Base-by-base conservation (phyloP, 1,140 invertebrate species). In the Acromyrmex echinatior region DNA sequence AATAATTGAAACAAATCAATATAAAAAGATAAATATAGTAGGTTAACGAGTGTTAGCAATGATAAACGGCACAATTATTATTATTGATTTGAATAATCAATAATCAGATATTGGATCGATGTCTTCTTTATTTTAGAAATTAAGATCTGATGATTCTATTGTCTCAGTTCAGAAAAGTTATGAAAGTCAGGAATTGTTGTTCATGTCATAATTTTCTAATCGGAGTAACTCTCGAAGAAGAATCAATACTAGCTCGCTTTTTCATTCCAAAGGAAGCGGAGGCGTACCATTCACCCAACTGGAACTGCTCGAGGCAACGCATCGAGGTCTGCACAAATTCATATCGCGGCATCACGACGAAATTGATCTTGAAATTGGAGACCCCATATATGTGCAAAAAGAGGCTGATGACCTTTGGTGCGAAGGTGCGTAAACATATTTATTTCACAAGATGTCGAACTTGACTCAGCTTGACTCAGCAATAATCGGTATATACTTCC, bases 321-420 rank as follows among this genome's bases (percentile, higher is more conserved):
- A 99, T 94, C 96, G 99, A 90, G 98, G 98, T 6, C 96, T 99
- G 93, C 98, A 99, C 94, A 99, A 99, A 94, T 99, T 99, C 93
- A 97, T 99, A 88, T 98, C 99, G 0, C 96, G 99, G 76, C 99
- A 99, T 95, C 97, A 97, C 53, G 99, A 99, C 94, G 99, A 99
- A 96, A 97, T 99, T 73, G 98, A 99, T 94, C 96, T 99, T 14
- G 99, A 99, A 96, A 99, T 99, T 73, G 99, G 99, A 6, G 99
- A 99, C 95, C 98, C 99, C 6, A 97, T 99, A 89, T 99, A 99
- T 93, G 98, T 99, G 86, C 98, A 99, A 92, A 98, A 98, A 94
- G 98, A 99, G 95, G 98, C 97, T 16, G 99, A 99, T 90, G 99
- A 99, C 95, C 96, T 99, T 66, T 99, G 99, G 99, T 99, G 98